These are phyloP conservation scores for Acanthochromis polyacanthus DNA, from an alignment of 2,113 vertebrate genomes.

Conservation along the genomic window DNA sequence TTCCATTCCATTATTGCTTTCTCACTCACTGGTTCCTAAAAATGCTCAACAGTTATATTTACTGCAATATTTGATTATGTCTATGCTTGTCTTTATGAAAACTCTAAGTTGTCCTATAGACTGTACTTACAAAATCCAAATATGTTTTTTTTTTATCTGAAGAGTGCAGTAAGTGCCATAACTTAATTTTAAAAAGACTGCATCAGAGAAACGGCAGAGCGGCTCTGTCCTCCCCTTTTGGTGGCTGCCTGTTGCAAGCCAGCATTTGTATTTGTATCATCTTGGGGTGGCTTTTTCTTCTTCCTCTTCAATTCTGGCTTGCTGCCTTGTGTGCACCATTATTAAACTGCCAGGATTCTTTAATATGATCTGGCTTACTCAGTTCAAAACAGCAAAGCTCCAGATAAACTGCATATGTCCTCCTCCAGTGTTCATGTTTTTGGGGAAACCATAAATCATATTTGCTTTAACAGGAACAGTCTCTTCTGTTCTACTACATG, in stretches of 20 bases:
- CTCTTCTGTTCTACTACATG: background rate
- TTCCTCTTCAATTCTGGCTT: background rate
- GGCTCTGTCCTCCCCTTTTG: background rate
- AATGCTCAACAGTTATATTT: no score
- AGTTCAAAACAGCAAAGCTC: conserved; percentile 9
- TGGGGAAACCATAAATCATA: conserved; percentile 10
- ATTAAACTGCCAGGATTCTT: conserved; percentile 39
- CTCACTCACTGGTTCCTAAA: background rate
- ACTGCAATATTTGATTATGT: no score
- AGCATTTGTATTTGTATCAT: background rate
- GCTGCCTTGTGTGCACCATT: conserved; percentile 41
- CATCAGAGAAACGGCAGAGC: background rate
- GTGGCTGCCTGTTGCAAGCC: background rate
- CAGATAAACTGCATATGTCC: background rate
- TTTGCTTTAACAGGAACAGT: conserved; percentile 1
- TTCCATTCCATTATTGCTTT: background rate
- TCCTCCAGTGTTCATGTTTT: conserved; percentile 8
- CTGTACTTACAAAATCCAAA: no score
- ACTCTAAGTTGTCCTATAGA: no score
- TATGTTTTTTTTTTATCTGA: background rate
- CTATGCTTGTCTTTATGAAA: no score
- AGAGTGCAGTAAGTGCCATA: background rate
- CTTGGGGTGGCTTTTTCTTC: conserved; percentile 13
- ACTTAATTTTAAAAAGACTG: background rate
- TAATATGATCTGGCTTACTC: conserved; percentile 39